phyloP scores from a whole-genome alignment of 2,113 vertebrate genomes.

The Coryphaenoides rupestris region DNA sequence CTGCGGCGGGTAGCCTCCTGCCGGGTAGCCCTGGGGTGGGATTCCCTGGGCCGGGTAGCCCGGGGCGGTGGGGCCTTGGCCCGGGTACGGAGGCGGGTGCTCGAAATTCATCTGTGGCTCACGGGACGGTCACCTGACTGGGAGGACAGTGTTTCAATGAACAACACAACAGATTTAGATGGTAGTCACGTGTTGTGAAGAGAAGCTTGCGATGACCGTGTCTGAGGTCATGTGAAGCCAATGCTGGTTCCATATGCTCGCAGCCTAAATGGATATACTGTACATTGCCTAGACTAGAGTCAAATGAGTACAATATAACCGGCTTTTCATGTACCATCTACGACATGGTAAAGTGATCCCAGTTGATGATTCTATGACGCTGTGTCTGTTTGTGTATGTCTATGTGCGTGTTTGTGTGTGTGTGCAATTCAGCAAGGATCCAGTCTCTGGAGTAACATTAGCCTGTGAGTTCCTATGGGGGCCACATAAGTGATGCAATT shows the following conservation, averaged over 20 bases:
- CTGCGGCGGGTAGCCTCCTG: conserved; percentile 69
- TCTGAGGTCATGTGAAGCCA: background rate
- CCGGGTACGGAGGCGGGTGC: conserved; percentile 86
- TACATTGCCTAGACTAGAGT: background rate
- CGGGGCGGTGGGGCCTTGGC: conserved; percentile 78
- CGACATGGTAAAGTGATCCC: too few species aligned
- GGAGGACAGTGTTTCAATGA: background rate
- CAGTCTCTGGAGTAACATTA: conserved; percentile 15
- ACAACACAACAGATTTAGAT: too few species aligned
- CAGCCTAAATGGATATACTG: background rate
- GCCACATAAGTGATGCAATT: background rate
- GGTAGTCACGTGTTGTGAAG: too few species aligned
- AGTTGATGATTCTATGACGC: background rate
- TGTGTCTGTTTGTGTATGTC: background rate
- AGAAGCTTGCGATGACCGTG: too few species aligned
- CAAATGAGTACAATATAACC: too few species aligned
- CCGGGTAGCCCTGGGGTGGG: conserved; percentile 55
- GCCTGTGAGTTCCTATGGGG: background rate
- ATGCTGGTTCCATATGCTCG: background rate
- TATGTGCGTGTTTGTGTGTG: background rate
- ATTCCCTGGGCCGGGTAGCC: conserved; percentile 77
- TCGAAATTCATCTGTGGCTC: conserved; percentile 80
- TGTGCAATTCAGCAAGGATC: background rate
- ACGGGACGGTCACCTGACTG: conserved; percentile 56
- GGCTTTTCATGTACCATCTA: too few species aligned